A percentile compares a stretch with the other conserved stretches of the same genome.
Evolutionary conservation across 2,113 vertebrate genomes (phyloP).

Genomic region (Chitala chitala): DNA sequence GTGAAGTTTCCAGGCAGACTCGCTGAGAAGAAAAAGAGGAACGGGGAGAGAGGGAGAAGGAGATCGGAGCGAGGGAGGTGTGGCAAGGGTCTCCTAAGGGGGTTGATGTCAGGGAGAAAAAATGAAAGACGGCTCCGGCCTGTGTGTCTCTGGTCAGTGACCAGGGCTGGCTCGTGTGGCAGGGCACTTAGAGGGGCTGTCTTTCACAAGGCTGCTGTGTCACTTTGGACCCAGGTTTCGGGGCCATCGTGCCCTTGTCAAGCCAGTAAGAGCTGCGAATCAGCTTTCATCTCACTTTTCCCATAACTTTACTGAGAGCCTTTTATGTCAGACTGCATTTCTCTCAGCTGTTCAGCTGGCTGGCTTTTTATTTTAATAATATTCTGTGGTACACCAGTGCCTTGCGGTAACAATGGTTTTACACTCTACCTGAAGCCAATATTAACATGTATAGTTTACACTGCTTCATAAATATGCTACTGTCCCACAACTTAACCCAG

Average conservation of each 20-base stretch:
- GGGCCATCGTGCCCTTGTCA: constrained; percentile 30
- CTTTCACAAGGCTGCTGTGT: neutral
- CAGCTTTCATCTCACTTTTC: constrained; percentile 42
- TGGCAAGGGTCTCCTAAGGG: constrained; percentile 23
- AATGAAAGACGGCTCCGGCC: constrained; percentile 3
- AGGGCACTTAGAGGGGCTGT: neutral
- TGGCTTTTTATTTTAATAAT: constrained; percentile 3
- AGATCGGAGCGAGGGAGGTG: constrained; percentile 7
- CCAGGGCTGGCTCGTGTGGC: neutral
- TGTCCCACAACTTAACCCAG: neutral
- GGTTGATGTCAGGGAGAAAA: constrained; percentile 24
- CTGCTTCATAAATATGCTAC: neutral
- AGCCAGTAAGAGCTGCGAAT: too few relatives aligned
- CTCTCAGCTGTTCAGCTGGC: neutral
- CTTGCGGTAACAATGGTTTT: neutral
- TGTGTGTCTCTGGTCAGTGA: neutral
- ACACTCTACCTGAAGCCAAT: neutral
- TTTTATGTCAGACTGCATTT: neutral
- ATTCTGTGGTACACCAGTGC: constrained; percentile 17
- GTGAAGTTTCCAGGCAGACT: constrained; percentile 43
- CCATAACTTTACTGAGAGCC: constrained; percentile 22
- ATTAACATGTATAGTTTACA: neutral
- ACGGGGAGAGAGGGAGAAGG: neutral
- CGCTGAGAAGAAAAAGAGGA: constrained; percentile 20
- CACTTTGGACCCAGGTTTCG: constrained; percentile 23